These are phyloP conservation scores for Aplocera efformata DNA, from an alignment of 2,888 invertebrate species.

Conservation along the genomic window DNA sequence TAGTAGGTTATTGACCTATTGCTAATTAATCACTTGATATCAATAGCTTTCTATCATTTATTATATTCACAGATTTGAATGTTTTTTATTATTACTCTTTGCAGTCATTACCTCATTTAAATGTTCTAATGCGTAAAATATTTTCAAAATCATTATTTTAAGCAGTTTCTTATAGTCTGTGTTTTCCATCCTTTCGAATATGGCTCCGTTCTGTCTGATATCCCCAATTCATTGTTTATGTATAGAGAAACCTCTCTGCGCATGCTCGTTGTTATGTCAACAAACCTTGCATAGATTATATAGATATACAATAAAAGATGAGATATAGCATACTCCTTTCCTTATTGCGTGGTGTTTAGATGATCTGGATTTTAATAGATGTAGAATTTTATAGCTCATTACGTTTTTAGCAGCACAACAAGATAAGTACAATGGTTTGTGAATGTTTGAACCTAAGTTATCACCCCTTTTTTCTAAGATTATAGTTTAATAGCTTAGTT, in stretches of 20 bases:
- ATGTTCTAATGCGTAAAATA: neutral
- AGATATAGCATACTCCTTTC: no score
- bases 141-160: conserved; percentile 19
- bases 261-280: conserved; percentile 73
- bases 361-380: no score
- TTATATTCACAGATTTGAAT: no score
- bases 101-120: no score
- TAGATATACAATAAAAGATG: conserved; percentile 17
- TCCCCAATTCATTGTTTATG: conserved; percentile 68
- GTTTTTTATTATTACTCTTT: no score
- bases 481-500: no score
- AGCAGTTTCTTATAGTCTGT: conserved; percentile 14
- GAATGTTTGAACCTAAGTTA: no score
- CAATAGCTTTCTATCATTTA: neutral
- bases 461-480: no score
- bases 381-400: no score
- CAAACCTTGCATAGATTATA: conserved; percentile 45
- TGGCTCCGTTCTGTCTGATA: conserved; percentile 28
- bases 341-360: conserved; percentile 14
- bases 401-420: no score
- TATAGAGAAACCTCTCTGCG: conserved; percentile 55
- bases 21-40: conserved; percentile 2
- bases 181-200: conserved; percentile 21
- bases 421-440: no score
- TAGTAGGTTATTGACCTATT: conserved; percentile 17